Base-by-base conservation (phyloP, 1,140 invertebrate genomes). In the Drosophila elegans region DNA sequence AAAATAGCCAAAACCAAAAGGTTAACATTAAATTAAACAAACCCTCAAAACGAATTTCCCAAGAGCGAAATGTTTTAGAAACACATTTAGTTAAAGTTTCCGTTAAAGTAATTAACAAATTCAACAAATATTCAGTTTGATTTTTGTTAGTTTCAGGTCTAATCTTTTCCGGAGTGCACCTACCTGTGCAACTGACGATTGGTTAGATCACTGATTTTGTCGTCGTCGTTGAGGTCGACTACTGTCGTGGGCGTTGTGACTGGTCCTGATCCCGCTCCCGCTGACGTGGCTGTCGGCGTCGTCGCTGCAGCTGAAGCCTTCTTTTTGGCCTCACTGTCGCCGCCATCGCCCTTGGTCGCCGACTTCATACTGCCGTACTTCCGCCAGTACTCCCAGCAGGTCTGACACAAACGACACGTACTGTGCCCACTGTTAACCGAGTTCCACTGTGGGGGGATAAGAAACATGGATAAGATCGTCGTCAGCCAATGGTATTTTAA, bases 381-480 rank as follows among this genome's bases (percentile, higher is more conserved):
- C 93, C 99, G 99, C 98, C 98, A 99, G 93, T 99, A 99, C 36
- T 95, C 95, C 98, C 98, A 99, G 93, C 99, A 99, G 3, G 94
- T 93, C 69, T 96, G 95, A 93, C 99, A 99, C 10, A 99, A 93
- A 71, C 98, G 96, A 93, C 97, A 97, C 84, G 98, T 96, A 93
- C 97, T 94, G 84, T 97, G 96, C 36, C 96, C 95, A 42, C 97
- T 97, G 49, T 97, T 97, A 44, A 83, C 99, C 25, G 97, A 94
- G 91, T 98, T 99, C 99, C 99, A 99, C 93, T 99, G 97, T 72
- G 49, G 36, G 2, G 2, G 21, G n/a, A 44, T 62, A 11, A 21
- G 2, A 0, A 45, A 25, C 16, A 7, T 12, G 13, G 3, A 32
- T 10, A 42, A 25, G 1, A 10, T 25, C 13, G 3, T 25, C 13